Conservation (phyloP, 2,113 vertebrate species). For the Alligator sinensis region DNA sequence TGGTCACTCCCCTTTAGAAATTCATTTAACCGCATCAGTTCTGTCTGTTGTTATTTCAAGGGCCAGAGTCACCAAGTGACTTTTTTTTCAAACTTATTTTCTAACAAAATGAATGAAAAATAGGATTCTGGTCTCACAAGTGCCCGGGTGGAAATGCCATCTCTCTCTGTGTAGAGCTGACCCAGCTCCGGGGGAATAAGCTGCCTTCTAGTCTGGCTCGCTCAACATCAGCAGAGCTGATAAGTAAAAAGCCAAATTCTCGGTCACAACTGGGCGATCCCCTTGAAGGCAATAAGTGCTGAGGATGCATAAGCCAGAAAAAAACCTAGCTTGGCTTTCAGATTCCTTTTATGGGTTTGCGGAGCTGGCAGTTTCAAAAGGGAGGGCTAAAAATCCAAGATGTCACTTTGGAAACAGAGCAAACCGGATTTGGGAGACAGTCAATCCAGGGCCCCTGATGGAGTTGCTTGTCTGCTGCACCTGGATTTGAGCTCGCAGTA, state of each 20-base stretch:
- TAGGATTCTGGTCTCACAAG: background rate
- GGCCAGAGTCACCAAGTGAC: slow-evolving; percentile 43
- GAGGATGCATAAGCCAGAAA: slow-evolving; percentile 51
- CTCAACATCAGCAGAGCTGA: slow-evolving; percentile 43
- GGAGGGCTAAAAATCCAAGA: too few relatives aligned
- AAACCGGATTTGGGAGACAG: background rate
- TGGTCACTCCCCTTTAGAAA: slow-evolving; percentile 57
- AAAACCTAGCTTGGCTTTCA: slow-evolving; percentile 28
- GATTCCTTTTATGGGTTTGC: slow-evolving; percentile 56
- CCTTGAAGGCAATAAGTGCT: slow-evolving; percentile 66
- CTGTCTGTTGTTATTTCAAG: background rate
- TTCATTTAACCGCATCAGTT: slow-evolving; percentile 52
- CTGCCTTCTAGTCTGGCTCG: slow-evolving; percentile 47
- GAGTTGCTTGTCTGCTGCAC: fast-evolving
- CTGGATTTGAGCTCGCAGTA: fast-evolving
- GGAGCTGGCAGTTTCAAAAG: slow-evolving; percentile 29
- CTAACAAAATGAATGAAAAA: slow-evolving; percentile 55
- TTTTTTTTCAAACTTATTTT: slow-evolving; percentile 65
- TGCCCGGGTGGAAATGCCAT: background rate
- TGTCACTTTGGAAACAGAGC: background rate
- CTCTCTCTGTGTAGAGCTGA: background rate
- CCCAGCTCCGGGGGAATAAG: slow-evolving; percentile 47
- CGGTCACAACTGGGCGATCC: slow-evolving; percentile 63
- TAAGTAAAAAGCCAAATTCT: slow-evolving; percentile 67
- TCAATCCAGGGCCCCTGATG: background rate